Percentiles rank a stretch among this genome's conserved stretches.
Evolutionary conservation across 2,113 vertebrate species (phyloP).

Genomic region (Lagopus leucura): DNA sequence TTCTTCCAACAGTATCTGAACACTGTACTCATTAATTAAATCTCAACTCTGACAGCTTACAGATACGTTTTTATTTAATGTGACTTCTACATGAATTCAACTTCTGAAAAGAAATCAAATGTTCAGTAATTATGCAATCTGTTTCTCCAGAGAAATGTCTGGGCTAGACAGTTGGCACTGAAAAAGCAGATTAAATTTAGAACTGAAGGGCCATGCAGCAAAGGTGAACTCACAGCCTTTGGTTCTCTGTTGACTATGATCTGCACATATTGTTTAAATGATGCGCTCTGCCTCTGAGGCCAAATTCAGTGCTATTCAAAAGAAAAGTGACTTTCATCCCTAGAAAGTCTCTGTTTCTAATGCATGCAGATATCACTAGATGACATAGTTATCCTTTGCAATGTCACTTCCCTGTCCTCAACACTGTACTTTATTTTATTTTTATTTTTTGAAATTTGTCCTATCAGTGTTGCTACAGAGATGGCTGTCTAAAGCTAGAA

Average conservation of each 20-base stretch:
- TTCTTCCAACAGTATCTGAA: background rate
- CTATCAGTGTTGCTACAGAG: background rate
- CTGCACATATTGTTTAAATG: background rate
- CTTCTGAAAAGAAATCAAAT: background rate
- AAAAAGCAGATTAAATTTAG: conserved; percentile 47
- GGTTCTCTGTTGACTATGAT: background rate
- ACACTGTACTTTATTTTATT: rapidly evolving
- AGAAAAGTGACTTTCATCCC: background rate
- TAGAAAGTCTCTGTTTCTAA: background rate
- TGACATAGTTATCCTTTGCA: background rate
- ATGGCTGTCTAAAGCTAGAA: background rate
- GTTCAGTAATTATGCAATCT: conserved; percentile 43
- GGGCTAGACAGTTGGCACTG: background rate
- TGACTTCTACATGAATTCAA: background rate
- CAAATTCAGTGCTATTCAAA: background rate
- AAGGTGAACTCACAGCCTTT: conserved; percentile 13
- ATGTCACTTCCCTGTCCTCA: background rate
- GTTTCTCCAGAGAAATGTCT: conserved; percentile 30
- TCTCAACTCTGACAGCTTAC: background rate
- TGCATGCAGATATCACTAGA: background rate
- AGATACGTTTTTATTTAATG: conserved; percentile 28
- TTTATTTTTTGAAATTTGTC: background rate
- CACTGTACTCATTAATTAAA: background rate
- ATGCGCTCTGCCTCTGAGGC: background rate
- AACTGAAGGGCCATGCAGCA: background rate